Evolutionary conservation across 2,113 vertebrate genomes (phyloP).

Genomic region (Lagopus muta): DNA sequence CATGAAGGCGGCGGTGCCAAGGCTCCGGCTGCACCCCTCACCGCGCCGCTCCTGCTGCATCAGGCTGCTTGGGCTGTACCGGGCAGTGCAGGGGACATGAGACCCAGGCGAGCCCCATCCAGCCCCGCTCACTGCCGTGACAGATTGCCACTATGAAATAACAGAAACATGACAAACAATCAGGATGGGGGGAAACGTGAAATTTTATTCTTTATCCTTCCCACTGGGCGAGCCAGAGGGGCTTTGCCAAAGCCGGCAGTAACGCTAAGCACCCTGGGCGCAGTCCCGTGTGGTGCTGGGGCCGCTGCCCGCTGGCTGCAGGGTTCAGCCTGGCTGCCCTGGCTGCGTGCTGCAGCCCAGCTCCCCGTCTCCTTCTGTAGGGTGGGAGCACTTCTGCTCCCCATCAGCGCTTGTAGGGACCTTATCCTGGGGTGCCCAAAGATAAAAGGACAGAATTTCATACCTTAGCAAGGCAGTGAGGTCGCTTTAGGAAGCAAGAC

Average conservation of each 20-base stretch:
- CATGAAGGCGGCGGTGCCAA: constrained; percentile 53
- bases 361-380: background rate
- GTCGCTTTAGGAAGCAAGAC: background rate
- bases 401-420: background rate
- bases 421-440: background rate
- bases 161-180: background rate
- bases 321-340: background rate
- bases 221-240: background rate
- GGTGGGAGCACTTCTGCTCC: background rate
- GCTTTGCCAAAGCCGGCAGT: background rate
- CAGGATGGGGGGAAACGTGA: fast-evolving
- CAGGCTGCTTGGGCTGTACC: constrained; percentile 34
- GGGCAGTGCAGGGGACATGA: background rate
- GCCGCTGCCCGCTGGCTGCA: background rate
- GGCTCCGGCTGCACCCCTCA: constrained; percentile 40
- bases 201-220: background rate
- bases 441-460: background rate
- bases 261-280: background rate
- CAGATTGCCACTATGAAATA: background rate
- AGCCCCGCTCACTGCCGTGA: background rate
- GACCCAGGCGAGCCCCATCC: fast-evolving
- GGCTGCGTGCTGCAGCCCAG: background rate
- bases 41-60: background rate
- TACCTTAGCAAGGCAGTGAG: background rate
- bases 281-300: background rate